A percentile compares a stretch with the other conserved stretches of the same genome.
These are phyloP conservation scores for Agriopis aurantiaria DNA, from an alignment of 2,888 invertebrate species.

Conservation along the genomic window DNA sequence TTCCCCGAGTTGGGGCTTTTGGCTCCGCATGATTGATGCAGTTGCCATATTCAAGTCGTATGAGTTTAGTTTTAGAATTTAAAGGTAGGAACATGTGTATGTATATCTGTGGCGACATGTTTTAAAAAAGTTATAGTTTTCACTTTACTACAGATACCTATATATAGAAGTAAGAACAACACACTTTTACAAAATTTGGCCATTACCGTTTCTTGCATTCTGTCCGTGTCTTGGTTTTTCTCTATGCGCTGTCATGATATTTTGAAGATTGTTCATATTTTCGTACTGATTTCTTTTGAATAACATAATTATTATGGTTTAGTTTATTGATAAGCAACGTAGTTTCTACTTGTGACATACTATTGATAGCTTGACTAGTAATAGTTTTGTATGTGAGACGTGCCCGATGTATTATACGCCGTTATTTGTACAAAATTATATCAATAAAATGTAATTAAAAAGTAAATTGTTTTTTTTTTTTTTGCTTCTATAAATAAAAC, in stretches of 20 bases:
- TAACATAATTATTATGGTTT: background rate
- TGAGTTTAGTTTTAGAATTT: too few species aligned
- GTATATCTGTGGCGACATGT: too few species aligned
- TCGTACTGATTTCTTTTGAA: background rate
- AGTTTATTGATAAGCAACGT: slow-evolving; percentile 52
- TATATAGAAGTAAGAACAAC: background rate
- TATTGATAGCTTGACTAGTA: slow-evolving; percentile 79
- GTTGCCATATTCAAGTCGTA: too few species aligned
- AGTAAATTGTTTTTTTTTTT: slow-evolving; percentile 1
- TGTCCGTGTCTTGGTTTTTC: background rate
- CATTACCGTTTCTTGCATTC: background rate
- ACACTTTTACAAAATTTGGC: background rate
- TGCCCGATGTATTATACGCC: slow-evolving; percentile 86
- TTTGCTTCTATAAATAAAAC: slow-evolving; percentile 2
- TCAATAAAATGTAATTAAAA: slow-evolving; percentile 81
- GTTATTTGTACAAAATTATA: slow-evolving; percentile 87
- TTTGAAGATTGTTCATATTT: slow-evolving; percentile 19
- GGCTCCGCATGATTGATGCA: too few species aligned
- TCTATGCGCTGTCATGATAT: slow-evolving; percentile 20
- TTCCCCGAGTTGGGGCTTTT: too few species aligned
- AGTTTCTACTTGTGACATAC: slow-evolving; percentile 75
- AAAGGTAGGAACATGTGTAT: too few species aligned
- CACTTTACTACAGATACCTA: background rate
- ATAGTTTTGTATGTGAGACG: slow-evolving; percentile 87
- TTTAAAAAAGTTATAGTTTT: background rate